Conservation (phyloP, 2,888 invertebrate genomes). For the Heliothis peltigera region DNA sequence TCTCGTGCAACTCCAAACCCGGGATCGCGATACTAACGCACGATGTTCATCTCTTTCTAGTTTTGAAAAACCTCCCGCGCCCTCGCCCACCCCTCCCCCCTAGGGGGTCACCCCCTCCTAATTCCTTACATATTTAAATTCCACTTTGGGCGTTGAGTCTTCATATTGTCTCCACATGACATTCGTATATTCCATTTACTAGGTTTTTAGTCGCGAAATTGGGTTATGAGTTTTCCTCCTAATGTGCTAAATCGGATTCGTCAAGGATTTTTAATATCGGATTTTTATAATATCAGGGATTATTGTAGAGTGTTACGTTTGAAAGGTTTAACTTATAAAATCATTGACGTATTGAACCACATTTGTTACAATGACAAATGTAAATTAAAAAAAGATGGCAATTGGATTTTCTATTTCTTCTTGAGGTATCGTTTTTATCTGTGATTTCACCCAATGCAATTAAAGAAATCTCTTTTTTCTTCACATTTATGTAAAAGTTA, state of each 20-base stretch:
- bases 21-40: conserved; percentile 88
- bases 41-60: conserved; percentile 90
- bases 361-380: too few species aligned
- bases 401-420: too few species aligned
- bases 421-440: too few species aligned
- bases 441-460: too few species aligned
- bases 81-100: conserved; percentile 34
- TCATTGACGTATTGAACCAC: too few species aligned
- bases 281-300: not conserved
- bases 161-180: conserved; percentile 87
- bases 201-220: conserved; percentile 62
- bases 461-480: too few species aligned
- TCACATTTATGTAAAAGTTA: too few species aligned
- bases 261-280: conserved; percentile 8
- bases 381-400: too few species aligned
- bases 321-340: too few species aligned
- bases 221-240: conserved; percentile 52
- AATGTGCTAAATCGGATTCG: conserved; percentile 45
- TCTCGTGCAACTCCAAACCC: conserved; percentile 60
- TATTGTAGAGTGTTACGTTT: too few species aligned
- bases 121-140: conserved; percentile 90
- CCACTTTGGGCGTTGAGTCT: conserved; percentile 86
- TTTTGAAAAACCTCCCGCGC: conserved; percentile 85
- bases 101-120: conserved; percentile 78
- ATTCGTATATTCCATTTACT: conserved; percentile 74